phyloP scores from a whole-genome alignment of 2,888 invertebrate genomes.

The Drosophila neonasuta region DNA sequence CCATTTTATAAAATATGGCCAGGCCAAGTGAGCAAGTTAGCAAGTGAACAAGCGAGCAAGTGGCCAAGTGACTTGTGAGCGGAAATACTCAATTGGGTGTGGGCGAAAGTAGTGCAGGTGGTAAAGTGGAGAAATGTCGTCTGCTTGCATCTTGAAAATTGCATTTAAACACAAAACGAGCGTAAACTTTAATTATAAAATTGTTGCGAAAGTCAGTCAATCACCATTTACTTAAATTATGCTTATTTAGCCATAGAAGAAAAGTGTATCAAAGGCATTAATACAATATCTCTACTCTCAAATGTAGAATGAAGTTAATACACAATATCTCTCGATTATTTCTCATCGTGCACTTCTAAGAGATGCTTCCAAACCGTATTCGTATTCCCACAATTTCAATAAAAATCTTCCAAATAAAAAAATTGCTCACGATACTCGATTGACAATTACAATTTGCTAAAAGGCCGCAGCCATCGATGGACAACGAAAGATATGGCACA shows the following conservation, averaged over 20 bases:
- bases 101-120: constrained; percentile 71
- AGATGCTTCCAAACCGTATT: not conserved
- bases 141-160: constrained; percentile 50
- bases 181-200: constrained; percentile 16
- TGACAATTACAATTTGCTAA: constrained; percentile 55
- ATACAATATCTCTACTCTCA: not conserved
- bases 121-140: constrained; percentile 32
- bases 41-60: constrained; percentile 35
- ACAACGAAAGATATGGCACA: constrained; percentile 46
- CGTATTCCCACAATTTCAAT: constrained; percentile 47
- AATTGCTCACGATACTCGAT: constrained; percentile 45
- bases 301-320: not conserved
- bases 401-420: constrained; percentile 19
- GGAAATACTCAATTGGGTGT: constrained; percentile 44
- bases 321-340: not conserved
- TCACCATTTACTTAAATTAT: not conserved
- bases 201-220: constrained; percentile 7
- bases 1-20: constrained; percentile 56
- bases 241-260: not conserved
- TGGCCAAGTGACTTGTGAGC: constrained; percentile 18
- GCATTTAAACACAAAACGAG: constrained; percentile 37
- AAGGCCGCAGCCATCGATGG: constrained; percentile 37
- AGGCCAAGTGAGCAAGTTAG: constrained; percentile 41
- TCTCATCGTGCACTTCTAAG: not conserved
- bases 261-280: constrained; percentile 7